Evolutionary conservation across 2,113 vertebrate species (phyloP).

Genomic region (Catharus fuscescens): DNA sequence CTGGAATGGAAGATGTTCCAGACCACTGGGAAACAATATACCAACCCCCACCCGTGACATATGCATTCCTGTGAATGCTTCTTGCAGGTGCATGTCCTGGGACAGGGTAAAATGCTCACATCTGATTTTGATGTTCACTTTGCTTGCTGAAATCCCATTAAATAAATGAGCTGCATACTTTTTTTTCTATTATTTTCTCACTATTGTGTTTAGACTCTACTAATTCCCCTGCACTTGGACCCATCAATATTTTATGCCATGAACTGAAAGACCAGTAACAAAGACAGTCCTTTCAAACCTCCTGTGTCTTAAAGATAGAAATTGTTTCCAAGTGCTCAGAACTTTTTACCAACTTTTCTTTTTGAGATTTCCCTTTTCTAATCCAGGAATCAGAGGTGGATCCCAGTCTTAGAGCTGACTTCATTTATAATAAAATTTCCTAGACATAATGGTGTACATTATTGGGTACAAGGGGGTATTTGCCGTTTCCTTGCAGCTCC

Average conservation of each 20-base stretch:
- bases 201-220: not conserved
- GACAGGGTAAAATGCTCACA: not conserved
- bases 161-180: not conserved
- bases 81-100: not conserved
- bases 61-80: not conserved
- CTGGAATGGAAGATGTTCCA: not conserved
- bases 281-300: not conserved
- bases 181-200: not conserved
- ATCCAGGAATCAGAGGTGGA: not conserved
- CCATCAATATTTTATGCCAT: not conserved
- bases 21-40: not conserved
- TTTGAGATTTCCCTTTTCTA: not conserved
- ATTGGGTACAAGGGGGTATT: not conserved
- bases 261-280: not conserved
- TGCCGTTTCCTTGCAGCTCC: not conserved
- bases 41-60: not conserved
- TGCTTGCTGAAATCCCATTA: not conserved
- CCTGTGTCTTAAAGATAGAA: not conserved
- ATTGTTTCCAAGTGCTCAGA: not conserved
- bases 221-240: not conserved
- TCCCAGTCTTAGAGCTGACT: not conserved
- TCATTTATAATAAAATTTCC: not conserved
- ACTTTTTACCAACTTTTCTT: not conserved
- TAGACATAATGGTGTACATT: not conserved
- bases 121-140: not conserved